Evolutionary conservation across 2,888 invertebrate species (phyloP), one percentile per base, ranked within the genome.

Genomic region (Volucella zonaria): DNA sequence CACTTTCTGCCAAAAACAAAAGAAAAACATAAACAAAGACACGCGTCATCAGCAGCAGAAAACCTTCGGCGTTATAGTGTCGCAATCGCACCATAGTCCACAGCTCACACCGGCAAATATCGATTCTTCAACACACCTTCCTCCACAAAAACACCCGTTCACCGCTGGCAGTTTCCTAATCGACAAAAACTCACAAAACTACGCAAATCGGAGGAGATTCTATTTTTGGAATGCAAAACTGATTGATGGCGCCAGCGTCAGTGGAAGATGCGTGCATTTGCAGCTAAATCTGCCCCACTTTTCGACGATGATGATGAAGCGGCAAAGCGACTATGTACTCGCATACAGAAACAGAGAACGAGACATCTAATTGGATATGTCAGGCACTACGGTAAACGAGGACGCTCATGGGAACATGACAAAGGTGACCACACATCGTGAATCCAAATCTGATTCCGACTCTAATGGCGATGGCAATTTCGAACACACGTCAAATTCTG

Each of bases 91-190:
- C 31, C 6, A 6, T 6, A 31, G 31, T 31, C 31, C 31, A 3
- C 31, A 31, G 31, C 6, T 31, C 6, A 31, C 31, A 31, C 31
- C 31, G 31, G 31, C 31, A 15, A 76, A 45, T 70, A 78, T 78
- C 64, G 78, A 78, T 78, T 78, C 49, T 54, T 71, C 70, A 14
- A 68, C 51, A 68, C 51, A 54, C 18, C 14, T 10, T 1, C 38
- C 77, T 43, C 66, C 31, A 4, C 68, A 15, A 42, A 59, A 15
- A 38, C 12, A 38, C 12, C 52, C 66, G n/a, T 42, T 47, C 12
- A 58, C 6, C 8, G 12, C 51, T 59, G 59, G 31, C 31, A 31
- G 67, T 67, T 76, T 76, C 61, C 61, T 59, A 76, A 73, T 8
- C 31, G 3, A 43, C 1, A 14, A 14, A 68, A 70, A 45, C 12